Evolutionary conservation across 2,113 vertebrate genomes (phyloP).

Genomic region (Lepidiolamprologus cunningtoni): DNA sequence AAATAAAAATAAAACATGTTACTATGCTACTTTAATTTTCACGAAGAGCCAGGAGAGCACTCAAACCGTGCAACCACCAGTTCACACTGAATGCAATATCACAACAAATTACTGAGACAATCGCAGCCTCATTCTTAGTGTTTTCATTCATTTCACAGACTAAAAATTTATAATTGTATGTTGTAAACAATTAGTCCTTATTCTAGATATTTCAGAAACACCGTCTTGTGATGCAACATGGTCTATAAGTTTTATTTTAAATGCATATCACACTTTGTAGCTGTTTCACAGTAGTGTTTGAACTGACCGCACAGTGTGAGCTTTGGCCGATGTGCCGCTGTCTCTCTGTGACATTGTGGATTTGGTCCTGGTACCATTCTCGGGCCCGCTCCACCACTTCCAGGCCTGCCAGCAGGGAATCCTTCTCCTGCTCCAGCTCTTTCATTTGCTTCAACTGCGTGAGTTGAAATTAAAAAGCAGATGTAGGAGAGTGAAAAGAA

Average conservation of each 20-base stretch:
- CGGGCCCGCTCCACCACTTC: constrained; percentile 81
- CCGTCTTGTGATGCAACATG: neutral
- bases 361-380: constrained; percentile 89
- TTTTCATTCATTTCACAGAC: neutral
- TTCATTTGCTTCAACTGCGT: constrained; percentile 87
- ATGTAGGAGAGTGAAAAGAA: neutral
- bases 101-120: neutral
- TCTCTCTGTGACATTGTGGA: constrained; percentile 82
- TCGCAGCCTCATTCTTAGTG: neutral
- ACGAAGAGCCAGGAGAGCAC: neutral
- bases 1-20: neutral
- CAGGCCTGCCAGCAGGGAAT: constrained; percentile 85
- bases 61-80: neutral
- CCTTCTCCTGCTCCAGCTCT: constrained; percentile 90
- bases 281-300: neutral
- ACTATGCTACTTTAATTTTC: neutral
- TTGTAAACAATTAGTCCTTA: neutral
- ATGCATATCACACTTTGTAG: neutral
- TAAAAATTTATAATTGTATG: neutral
- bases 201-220: neutral
- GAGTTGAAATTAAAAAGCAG: neutral
- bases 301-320: constrained; percentile 69
- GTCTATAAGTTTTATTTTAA: neutral
- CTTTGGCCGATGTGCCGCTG: constrained; percentile 79
- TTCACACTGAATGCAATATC: neutral